phyloP scores from a whole-genome alignment of 1,140 invertebrate genomes.

The Laupala kohalensis region DNA sequence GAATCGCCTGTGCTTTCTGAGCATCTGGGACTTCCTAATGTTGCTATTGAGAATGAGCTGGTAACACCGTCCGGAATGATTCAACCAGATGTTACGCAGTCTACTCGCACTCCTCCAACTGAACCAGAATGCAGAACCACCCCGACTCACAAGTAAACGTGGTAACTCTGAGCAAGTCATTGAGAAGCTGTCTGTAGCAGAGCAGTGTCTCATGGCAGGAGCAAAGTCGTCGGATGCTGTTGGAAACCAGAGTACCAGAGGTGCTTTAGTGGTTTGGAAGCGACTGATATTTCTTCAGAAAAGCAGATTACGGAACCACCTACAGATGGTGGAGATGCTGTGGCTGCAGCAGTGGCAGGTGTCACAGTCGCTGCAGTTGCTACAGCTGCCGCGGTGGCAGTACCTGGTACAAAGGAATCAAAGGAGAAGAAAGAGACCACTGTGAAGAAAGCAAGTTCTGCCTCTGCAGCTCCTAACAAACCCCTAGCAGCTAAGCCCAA shows the following conservation, averaged over 20 bases:
- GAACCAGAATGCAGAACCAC: constrained; percentile 1
- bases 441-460: constrained; percentile 9
- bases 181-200: neutral
- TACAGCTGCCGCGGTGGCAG: constrained; percentile 20
- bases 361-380: neutral
- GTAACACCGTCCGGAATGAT: neutral
- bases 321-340: neutral
- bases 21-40: too few species aligned
- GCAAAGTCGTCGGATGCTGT: too few species aligned
- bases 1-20: too few species aligned
- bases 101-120: neutral
- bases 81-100: neutral
- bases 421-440: constrained; percentile 14
- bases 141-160: neutral
- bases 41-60: too few species aligned
- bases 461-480: constrained; percentile 17
- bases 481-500: constrained; percentile 23
- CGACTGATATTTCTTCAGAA: neutral
- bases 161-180: neutral
- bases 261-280: neutral
- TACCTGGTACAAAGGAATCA: constrained; percentile 20
- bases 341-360: neutral
- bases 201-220: too few species aligned
- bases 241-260: neutral
- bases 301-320: neutral